Evolutionary conservation across 2,888 invertebrate species (phyloP), one percentile per base, ranked within the genome.

Genomic region (Pandemis heparana): DNA sequence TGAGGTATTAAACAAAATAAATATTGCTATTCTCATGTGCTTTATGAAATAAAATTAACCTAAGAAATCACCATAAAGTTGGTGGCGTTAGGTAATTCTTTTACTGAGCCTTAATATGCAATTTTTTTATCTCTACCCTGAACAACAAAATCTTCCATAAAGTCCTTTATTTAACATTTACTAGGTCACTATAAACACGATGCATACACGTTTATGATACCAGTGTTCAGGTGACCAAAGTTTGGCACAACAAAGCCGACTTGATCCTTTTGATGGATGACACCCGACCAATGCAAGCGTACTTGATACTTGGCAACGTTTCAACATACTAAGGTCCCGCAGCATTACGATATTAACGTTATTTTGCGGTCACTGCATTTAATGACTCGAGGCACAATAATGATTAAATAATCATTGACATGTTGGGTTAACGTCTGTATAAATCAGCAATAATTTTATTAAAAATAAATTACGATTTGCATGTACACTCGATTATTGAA

Each of bases 221-320:
- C 63, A 16, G 41, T 51, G 59, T 38, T 48, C 32, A 53, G 48
- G 38, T 60, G 56, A 63, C 63, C 56, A 68, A 74, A 64, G 48
- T 60, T 68, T 74, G 73, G 60, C 51, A 64, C 48, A 32, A 64
- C 73, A 69, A 69, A 69, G 60, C 73, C 16, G 51, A 43, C 73
- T 69, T 65, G 65, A 74, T 74, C 65, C 70, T 74, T 74, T 65
- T 74, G 70, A 74, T 74, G 70, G 70, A 74, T 70, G 70, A 51
- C 48, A 10, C n/a, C 43, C 56, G 18, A 39, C 69, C 64, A 61
- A 59, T 74, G 60, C 69, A 56, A 67, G 41, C 23, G 66, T 59
- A 68, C 73, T 70, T 70, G 64, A 46, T 64, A 69, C 73, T 74
- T 78, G 78, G 77, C 78, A 69, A 16, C 53, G 39, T n/a, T 75